A percentile compares a stretch with the other conserved stretches of the same genome.
Evolutionary conservation across 2,797 vertebrate genomes (phyloP).

Genomic region (Aotus griseimembra): DNA sequence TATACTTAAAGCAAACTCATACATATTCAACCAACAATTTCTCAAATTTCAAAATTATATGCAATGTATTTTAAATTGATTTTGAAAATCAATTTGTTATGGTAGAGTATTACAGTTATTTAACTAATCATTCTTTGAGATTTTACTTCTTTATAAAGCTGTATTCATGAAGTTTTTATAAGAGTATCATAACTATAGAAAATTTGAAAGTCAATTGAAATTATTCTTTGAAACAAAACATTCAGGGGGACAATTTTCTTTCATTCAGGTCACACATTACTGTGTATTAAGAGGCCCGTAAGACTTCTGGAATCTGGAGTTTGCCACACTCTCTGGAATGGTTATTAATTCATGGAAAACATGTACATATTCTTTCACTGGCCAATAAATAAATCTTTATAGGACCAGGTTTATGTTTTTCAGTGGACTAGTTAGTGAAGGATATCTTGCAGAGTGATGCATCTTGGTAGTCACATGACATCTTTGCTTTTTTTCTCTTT

Average conservation of each 20-base stretch:
- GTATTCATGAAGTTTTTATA: not conserved
- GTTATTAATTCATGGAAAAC: constrained; percentile 33
- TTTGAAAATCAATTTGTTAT: not conserved
- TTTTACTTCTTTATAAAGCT: constrained; percentile 11
- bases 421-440: not conserved
- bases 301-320: constrained; percentile 41
- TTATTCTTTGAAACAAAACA: constrained; percentile 19
- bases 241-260: not conserved
- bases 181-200: not conserved
- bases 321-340: constrained; percentile 42
- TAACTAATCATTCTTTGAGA: not conserved
- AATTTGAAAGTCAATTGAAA: not conserved
- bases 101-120: not conserved
- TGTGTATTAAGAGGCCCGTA: constrained; percentile 42
- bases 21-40: not conserved
- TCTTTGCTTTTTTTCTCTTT: not conserved
- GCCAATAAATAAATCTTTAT: constrained; percentile 49
- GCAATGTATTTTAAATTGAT: not conserved
- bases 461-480: constrained; percentile 22
- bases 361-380: not conserved
- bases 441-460: constrained; percentile 9
- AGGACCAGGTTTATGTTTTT: constrained; percentile 49
- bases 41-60: constrained; percentile 5
- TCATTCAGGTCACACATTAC: not conserved
- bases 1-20: not conserved